Evolutionary conservation across 2,888 invertebrate species (phyloP).

Genomic region (Crocallis elinguaria): DNA sequence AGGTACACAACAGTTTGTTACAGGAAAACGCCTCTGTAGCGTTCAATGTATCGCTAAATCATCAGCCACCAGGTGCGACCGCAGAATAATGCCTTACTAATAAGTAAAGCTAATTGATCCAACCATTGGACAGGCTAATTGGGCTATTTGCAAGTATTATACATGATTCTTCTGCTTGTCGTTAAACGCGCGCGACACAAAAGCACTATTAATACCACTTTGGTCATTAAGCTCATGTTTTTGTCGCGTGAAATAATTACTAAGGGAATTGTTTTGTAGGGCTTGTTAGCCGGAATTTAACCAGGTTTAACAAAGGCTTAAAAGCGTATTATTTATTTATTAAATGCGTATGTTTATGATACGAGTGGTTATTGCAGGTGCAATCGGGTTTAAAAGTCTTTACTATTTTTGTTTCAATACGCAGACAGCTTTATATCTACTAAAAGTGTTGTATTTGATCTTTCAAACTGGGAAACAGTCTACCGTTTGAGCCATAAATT

Average conservation of each 20-base stretch:
- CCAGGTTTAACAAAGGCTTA: too few species aligned
- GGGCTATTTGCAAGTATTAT: slow-evolving; percentile 14
- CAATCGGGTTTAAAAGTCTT: too few species aligned
- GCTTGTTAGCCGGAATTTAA: too few species aligned
- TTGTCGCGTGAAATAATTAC: not conserved
- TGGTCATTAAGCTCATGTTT: not conserved
- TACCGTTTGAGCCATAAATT: too few species aligned
- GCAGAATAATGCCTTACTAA: slow-evolving; percentile 3
- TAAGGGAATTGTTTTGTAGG: not conserved
- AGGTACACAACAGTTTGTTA: not conserved
- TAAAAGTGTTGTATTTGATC: too few species aligned
- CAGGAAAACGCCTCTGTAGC: not conserved
- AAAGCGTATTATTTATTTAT: too few species aligned
- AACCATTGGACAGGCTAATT: slow-evolving; percentile 8
- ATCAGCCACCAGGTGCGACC: slow-evolving; percentile 2
- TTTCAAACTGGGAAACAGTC: too few species aligned
- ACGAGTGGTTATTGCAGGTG: too few species aligned
- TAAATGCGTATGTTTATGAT: too few species aligned
- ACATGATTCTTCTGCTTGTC: not conserved
- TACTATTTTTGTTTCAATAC: too few species aligned
- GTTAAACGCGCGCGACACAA: not conserved
- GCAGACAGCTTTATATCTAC: too few species aligned
- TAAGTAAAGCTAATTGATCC: slow-evolving; percentile 15
- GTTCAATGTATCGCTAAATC: slow-evolving; percentile 1
- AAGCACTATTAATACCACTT: not conserved